Percentiles rank a stretch among this genome's conserved stretches.
Conservation (phyloP, 2,113 vertebrate species). For the Dasyurus viverrinus region DNA sequence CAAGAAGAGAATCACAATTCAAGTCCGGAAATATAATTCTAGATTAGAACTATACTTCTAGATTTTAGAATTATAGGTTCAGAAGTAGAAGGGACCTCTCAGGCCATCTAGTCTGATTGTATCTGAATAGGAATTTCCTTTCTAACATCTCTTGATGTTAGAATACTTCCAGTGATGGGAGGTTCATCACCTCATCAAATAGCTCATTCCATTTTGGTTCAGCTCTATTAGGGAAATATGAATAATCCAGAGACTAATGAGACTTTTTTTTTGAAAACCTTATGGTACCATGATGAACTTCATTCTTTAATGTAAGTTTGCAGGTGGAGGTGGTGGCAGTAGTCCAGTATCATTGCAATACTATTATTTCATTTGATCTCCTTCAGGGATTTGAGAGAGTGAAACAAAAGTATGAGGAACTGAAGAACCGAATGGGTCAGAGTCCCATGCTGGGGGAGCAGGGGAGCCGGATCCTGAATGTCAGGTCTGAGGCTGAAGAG, state of each 20-base stretch:
- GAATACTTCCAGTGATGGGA: neutral
- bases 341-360: neutral
- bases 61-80: neutral
- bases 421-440: conserved; percentile 78
- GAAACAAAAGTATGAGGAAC: conserved; percentile 80
- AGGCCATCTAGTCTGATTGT: neutral
- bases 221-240: neutral
- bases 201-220: neutral
- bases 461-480: conserved; percentile 80
- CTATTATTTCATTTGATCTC: neutral
- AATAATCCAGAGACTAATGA: neutral
- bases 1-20: neutral
- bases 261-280: neutral
- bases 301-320: neutral
- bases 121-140: neutral
- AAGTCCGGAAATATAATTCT: neutral
- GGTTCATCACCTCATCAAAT: neutral
- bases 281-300: neutral
- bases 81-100: neutral
- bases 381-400: conserved; percentile 85
- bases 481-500: conserved; percentile 82
- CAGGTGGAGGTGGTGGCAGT: neutral
- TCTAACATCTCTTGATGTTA: neutral
- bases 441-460: conserved; percentile 64
- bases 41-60: neutral